Conservation (phyloP, 2,888 invertebrate genomes). For the Phlogophora meticulosa region DNA sequence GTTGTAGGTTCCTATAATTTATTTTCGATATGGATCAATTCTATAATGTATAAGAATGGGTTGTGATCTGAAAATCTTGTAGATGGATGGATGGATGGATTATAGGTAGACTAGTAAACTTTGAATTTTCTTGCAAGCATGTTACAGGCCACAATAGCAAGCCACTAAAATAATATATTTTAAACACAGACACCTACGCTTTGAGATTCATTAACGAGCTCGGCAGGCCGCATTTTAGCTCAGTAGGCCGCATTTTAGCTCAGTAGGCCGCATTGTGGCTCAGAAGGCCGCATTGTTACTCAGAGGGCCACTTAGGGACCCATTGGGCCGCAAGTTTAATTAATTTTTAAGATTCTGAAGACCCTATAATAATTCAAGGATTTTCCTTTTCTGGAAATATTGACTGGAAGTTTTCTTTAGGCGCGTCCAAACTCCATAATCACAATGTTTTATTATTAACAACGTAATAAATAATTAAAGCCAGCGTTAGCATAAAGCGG, state of each 20-base stretch:
- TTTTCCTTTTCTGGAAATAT: background rate
- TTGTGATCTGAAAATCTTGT: background rate
- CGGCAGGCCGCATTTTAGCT: background rate
- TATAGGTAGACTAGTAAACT: too few species aligned
- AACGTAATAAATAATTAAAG: slow-evolving; percentile 56
- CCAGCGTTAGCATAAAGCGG: slow-evolving; percentile 61
- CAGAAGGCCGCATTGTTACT: background rate
- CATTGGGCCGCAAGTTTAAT: background rate
- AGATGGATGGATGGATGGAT: background rate
- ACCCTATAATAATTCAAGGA: background rate
- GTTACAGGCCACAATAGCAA: slow-evolving; percentile 8
- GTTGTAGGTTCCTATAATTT: slow-evolving; percentile 46
- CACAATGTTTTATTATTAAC: slow-evolving; percentile 27
- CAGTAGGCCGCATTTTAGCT: background rate
- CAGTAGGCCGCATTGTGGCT: background rate
- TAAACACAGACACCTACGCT: slow-evolving; percentile 3
- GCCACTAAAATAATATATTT: background rate
- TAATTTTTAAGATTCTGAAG: slow-evolving; percentile 10
- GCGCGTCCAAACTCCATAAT: slow-evolving; percentile 34
- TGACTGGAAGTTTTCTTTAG: slow-evolving; percentile 35
- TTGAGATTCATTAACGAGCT: slow-evolving; percentile 25
- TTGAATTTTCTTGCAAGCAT: background rate
- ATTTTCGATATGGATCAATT: slow-evolving; percentile 31
- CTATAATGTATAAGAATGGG: slow-evolving; percentile 4
- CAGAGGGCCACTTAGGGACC: background rate